These are phyloP conservation scores for Agonopterix subpropinquella DNA, from an alignment of 2,888 invertebrate species.

Conservation along the genomic window DNA sequence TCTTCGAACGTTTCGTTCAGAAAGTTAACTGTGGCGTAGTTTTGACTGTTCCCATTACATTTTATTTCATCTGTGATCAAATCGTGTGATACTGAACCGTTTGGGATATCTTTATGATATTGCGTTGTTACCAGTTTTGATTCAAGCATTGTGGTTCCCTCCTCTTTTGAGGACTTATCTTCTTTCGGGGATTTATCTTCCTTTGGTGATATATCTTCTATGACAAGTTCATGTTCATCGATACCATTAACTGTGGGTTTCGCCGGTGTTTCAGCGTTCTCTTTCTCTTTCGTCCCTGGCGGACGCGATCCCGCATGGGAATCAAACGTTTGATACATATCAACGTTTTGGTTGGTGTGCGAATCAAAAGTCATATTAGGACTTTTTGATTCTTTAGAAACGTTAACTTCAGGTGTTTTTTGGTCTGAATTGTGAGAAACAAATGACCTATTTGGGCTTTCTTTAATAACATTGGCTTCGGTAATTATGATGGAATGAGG, in stretches of 20 bases:
- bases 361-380: conserved; percentile 39
- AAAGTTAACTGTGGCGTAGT: conserved; percentile 59
- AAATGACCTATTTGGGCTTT: not conserved
- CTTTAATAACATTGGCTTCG: conserved; percentile 31
- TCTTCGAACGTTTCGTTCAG: conserved; percentile 62
- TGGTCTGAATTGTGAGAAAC: not conserved
- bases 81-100: not conserved
- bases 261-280: too few species aligned
- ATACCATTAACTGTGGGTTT: conserved; percentile 3
- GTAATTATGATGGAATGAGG: conserved; percentile 67
- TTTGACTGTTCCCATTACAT: conserved; percentile 47
- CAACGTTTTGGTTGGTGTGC: conserved; percentile 20
- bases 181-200: not conserved
- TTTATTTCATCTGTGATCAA: conserved; percentile 16
- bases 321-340: conserved; percentile 36
- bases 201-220: not conserved
- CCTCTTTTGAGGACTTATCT: not conserved
- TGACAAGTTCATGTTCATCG: not conserved
- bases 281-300: too few species aligned
- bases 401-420: not conserved
- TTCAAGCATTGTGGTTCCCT: too few species aligned
- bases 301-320: conserved; percentile 22
- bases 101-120: conserved; percentile 2
- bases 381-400: conserved; percentile 20
- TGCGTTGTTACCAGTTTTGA: too few species aligned